Evolutionary conservation across 2,888 invertebrate genomes (phyloP).

Genomic region (Tethea ocularis): DNA sequence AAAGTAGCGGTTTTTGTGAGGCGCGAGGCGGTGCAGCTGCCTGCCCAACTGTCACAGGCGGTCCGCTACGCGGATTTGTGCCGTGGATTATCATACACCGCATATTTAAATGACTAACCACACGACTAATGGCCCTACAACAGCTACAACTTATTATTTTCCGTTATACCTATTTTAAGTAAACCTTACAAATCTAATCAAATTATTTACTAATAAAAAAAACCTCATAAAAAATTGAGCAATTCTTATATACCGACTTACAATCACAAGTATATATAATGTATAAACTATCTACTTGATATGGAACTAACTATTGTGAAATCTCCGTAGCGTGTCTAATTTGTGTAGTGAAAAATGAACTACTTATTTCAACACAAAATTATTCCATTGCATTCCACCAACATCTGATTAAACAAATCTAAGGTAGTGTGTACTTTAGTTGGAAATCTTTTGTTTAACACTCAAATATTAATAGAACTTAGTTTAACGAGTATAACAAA

Average conservation of each 20-base stretch:
- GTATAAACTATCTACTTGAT: too few species aligned
- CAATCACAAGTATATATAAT: too few species aligned
- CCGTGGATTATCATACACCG: slow-evolving; percentile 62
- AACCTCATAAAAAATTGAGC: too few species aligned
- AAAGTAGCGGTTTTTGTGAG: slow-evolving; percentile 80
- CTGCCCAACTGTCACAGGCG: slow-evolving; percentile 75
- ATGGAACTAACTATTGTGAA: slow-evolving; percentile 21
- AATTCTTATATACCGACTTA: too few species aligned
- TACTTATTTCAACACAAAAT: slow-evolving; percentile 39
- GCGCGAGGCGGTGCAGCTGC: slow-evolving; percentile 79
- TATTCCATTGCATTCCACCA: slow-evolving; percentile 55
- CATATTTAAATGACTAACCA: slow-evolving; percentile 58
- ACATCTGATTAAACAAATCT: slow-evolving; percentile 80
- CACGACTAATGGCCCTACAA: slow-evolving; percentile 52
- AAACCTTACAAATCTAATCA: too few species aligned
- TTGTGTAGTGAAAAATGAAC: slow-evolving; percentile 47
- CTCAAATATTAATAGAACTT: slow-evolving; percentile 10
- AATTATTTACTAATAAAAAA: too few species aligned
- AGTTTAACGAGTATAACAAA: neutral
- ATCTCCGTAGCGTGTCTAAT: slow-evolving; percentile 37
- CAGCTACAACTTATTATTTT: slow-evolving; percentile 35
- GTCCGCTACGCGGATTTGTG: slow-evolving; percentile 70
- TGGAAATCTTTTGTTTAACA: slow-evolving; percentile 43
- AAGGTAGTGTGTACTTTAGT: slow-evolving; percentile 43
- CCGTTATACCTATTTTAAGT: neutral